Base-by-base conservation (phyloP, 2,113 vertebrate genomes). In the Brienomyrus brachyistius region DNA sequence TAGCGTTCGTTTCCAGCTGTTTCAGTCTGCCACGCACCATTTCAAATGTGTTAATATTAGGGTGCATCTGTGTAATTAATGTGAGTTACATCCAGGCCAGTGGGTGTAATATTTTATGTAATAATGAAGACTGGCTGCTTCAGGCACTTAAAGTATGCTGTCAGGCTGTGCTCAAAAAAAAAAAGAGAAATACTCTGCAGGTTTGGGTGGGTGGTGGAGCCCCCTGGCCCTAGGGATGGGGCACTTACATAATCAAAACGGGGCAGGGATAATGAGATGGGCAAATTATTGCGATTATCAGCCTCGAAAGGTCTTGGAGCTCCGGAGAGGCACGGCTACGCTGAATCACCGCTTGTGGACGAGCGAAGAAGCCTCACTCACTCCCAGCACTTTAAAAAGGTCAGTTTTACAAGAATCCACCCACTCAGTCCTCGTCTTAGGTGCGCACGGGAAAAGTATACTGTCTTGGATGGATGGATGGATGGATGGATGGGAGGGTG, bases 211-310 rank as follows among this genome's bases (percentile, higher is more conserved):
- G 40, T 40, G 35, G 31, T n/a, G 35, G 21, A 13, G 9, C 52
- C 35, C 56, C 19, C 6, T 47, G 56, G 86, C 52, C 27, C 48
- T 10, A 5, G 84, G 84, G 54, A 43, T 54, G 10, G 35, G 87
- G 54, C 35, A n/a, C 54, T 66, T 88, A 6, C 87, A 88, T 88
- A 88, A 88, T 88, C 31, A 59, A n/a, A 59, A 86, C 2, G 50
- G 27, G 85, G 85, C 50, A 59, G 40, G 54, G 87, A 45, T 88
- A 51, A 62, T 88, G 87, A 66, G 54, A 62, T 91, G 92, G 92
- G 91, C 89, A 91, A 91, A 92, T 91, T 89, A 88, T 90, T 89
- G 59, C 91, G 90, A 59, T 89, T 86, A 89, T 77, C 89, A 91
- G 62, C 50, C 54, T 80, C 59, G 35, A 13, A 88, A 62, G 87